Percentiles rank a stretch among this genome's conserved stretches.
These are phyloP conservation scores for Piaya cayana DNA, from an alignment of 2,113 vertebrate species.

Conservation along the genomic window DNA sequence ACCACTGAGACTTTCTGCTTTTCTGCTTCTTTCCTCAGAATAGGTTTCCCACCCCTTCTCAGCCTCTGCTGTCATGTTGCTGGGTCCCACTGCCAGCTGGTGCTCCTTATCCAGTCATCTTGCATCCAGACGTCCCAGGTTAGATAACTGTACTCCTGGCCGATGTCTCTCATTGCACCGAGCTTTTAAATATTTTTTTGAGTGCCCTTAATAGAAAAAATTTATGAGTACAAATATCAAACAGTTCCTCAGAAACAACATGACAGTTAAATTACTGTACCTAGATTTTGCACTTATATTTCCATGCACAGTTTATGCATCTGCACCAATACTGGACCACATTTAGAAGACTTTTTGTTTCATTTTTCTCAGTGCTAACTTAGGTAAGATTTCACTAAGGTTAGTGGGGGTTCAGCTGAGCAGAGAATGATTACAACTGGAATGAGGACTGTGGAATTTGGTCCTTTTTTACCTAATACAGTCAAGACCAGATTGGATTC, in stretches of 20 bases:
- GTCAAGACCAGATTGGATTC: neutral
- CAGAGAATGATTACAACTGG: neutral
- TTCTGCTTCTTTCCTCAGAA: neutral
- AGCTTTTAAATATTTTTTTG: neutral
- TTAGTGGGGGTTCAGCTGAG: neutral
- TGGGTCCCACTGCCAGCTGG: neutral
- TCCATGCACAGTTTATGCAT: neutral
- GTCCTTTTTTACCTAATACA: neutral
- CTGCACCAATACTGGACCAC: neutral
- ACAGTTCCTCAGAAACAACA: neutral
- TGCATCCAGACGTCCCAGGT: neutral
- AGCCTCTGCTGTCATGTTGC: neutral
- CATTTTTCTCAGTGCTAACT: neutral
- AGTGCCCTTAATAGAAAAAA: neutral
- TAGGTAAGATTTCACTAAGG: neutral
- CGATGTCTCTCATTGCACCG: neutral
- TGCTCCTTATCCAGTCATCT: neutral
- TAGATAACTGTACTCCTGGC: neutral
- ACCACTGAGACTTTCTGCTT: neutral
- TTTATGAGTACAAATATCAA: neutral
- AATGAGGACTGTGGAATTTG: neutral
- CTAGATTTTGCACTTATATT: neutral
- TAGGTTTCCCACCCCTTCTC: neutral
- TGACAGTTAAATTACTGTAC: neutral
- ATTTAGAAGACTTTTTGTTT: neutral